Evolutionary conservation across 2,113 vertebrate genomes (phyloP).

Genomic region (Psittacara wagleri): DNA sequence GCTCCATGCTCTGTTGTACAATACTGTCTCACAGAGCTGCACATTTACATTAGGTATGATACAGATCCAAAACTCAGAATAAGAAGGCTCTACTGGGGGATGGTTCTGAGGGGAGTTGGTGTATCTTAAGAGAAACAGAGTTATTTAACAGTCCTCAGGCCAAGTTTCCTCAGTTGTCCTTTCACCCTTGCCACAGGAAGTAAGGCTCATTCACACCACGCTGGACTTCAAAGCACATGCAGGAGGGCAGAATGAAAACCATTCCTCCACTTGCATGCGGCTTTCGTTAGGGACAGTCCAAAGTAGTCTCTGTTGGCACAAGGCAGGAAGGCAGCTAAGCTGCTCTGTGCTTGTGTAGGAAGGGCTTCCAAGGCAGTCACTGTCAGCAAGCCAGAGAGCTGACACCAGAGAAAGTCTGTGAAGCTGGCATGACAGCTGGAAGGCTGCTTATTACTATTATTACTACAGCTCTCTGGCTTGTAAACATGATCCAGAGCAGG

Average conservation of each 20-base stretch:
- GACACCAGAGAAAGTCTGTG: slow-evolving; percentile 10
- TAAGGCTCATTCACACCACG: neutral
- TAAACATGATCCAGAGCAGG: slow-evolving; percentile 54
- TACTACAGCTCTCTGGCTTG: neutral
- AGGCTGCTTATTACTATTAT: slow-evolving; percentile 45
- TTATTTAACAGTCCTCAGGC: neutral
- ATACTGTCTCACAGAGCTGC: neutral
- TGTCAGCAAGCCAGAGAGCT: slow-evolving; percentile 27
- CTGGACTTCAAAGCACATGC: neutral
- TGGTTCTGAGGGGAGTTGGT: neutral
- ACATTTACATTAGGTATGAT: neutral
- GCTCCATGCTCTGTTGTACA: neutral
- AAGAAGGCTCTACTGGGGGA: neutral
- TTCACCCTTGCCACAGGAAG: slow-evolving; percentile 45
- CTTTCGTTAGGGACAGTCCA: slow-evolving; percentile 23
- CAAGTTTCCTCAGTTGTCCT: slow-evolving; percentile 49
- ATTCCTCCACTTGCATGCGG: neutral
- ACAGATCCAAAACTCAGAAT: neutral
- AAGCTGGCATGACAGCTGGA: slow-evolving; percentile 40
- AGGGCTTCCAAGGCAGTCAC: slow-evolving; percentile 8
- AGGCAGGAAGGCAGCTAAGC: slow-evolving; percentile 29
- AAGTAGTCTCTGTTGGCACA: slow-evolving; percentile 12
- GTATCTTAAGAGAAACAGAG: neutral
- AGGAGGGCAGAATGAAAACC: slow-evolving; percentile 47
- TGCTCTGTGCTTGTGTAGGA: neutral